phyloP scores from a whole-genome alignment of 2,113 vertebrate genomes.

The Otocyon megalotis region DNA sequence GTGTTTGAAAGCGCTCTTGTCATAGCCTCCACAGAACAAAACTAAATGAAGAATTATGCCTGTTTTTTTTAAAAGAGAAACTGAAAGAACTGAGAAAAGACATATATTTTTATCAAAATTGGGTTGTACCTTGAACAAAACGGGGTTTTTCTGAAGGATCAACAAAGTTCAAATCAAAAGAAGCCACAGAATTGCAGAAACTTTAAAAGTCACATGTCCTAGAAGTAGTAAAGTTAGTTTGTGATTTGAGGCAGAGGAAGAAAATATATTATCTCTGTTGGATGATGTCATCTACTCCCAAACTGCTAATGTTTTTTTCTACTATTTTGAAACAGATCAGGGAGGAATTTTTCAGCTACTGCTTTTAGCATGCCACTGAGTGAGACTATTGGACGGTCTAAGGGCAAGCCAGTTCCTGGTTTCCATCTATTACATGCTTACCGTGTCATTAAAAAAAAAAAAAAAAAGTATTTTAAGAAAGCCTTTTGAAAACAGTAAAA shows the following conservation, averaged over 20 bases:
- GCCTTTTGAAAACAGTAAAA: conserved; percentile 39
- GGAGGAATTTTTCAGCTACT: neutral
- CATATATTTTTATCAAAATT: neutral
- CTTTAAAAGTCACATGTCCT: neutral
- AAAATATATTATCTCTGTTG: neutral
- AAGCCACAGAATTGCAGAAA: neutral
- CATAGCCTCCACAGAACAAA: neutral
- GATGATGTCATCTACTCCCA: conserved; percentile 12
- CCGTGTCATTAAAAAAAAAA: neutral
- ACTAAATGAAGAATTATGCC: neutral
- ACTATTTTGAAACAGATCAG: neutral
- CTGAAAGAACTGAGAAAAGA: conserved; percentile 26
- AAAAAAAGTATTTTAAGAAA: conserved; percentile 15
- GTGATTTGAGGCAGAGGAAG: conserved; percentile 12
- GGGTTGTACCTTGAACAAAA: neutral
- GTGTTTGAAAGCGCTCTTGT: neutral
- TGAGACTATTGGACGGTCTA: neutral
- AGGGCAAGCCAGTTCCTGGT: neutral
- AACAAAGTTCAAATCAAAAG: conserved; percentile 1
- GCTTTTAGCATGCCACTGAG: neutral
- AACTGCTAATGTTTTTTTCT: neutral
- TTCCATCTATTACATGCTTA: conserved; percentile 5
- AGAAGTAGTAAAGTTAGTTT: conserved; percentile 2
- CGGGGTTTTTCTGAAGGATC: neutral
- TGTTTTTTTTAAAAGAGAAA: conserved; percentile 11